Percentiles rank a stretch among this genome's conserved stretches.
Evolutionary conservation across 2,888 invertebrate species (phyloP).

Genomic region (Nymphalis polychloros): DNA sequence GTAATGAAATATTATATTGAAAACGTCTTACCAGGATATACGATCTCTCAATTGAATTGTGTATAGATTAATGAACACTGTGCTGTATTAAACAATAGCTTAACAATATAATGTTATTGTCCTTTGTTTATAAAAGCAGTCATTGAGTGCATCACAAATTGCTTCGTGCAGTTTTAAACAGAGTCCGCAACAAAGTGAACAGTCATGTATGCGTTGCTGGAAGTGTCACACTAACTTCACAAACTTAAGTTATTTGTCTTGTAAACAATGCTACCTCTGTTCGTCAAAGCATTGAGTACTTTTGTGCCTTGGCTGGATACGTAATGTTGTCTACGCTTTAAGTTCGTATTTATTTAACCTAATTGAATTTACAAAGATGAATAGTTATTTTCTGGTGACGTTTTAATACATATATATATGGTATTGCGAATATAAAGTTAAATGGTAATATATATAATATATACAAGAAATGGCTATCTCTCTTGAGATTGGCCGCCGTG

Average conservation of each 20-base stretch:
- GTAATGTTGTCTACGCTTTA: background rate
- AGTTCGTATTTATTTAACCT: background rate
- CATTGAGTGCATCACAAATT: background rate
- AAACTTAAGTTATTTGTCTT: constrained; percentile 24
- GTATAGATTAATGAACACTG: no score
- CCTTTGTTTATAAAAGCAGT: background rate
- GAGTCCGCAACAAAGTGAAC: background rate
- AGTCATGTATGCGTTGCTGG: background rate
- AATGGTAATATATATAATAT: no score
- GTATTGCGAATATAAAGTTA: no score
- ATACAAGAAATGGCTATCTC: no score
- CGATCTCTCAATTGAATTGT: no score
- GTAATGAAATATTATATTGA: no score
- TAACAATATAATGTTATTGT: background rate
- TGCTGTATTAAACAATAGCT: no score
- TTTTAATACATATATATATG: no score
- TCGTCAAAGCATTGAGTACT: constrained; percentile 9
- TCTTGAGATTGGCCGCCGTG: no score
- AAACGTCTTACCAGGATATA: no score
- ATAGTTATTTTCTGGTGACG: no score
- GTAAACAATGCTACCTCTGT: constrained; percentile 17
- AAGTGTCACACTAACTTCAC: constrained; percentile 1
- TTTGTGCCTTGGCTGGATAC: background rate
- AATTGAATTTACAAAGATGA: background rate
- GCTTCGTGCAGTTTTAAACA: constrained; percentile 1